Percentiles rank a stretch among this genome's conserved stretches.
phyloP scores from a whole-genome alignment of 35 echinoderm and acorn worm species.

The Heliocidaris tuberculata region DNA sequence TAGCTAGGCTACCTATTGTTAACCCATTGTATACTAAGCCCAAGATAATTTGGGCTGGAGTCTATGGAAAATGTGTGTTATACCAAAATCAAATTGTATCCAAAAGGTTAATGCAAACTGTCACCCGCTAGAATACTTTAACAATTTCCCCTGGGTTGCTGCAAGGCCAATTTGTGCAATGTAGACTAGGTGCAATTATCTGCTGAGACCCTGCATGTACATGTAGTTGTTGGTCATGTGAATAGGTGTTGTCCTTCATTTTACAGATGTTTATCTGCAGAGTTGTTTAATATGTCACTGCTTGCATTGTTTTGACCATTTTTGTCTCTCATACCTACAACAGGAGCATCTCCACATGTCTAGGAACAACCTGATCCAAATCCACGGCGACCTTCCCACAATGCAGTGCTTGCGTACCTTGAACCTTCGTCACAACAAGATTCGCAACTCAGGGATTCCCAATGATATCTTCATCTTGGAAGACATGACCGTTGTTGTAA shows the following conservation, averaged over 20 bases:
- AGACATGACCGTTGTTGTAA: constrained; percentile 75
- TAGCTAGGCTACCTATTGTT: too few relatives aligned
- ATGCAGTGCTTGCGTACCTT: constrained; percentile 76
- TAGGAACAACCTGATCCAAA: constrained; percentile 93
- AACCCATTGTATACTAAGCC: too few relatives aligned
- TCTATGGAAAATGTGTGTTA: too few relatives aligned
- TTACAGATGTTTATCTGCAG: neutral
- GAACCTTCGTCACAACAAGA: constrained; percentile 90
- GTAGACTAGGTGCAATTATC: too few relatives aligned
- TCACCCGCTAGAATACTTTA: too few relatives aligned
- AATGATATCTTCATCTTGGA: constrained; percentile 88
- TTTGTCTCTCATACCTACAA: neutral
- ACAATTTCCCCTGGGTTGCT: too few relatives aligned
- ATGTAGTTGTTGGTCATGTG: too few relatives aligned
- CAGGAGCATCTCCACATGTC: constrained; percentile 89
- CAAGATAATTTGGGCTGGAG: too few relatives aligned
- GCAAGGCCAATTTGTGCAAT: too few relatives aligned
- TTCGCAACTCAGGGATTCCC: constrained; percentile 87
- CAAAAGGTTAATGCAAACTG: too few relatives aligned
- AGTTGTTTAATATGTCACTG: neutral
- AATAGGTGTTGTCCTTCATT: neutral
- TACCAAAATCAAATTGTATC: too few relatives aligned
- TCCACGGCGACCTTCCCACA: constrained; percentile 88
- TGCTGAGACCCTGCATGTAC: too few relatives aligned
- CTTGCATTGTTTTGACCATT: neutral